Conservation (phyloP, 2,113 vertebrate genomes). For the Piliocolobus tephrosceles region DNA sequence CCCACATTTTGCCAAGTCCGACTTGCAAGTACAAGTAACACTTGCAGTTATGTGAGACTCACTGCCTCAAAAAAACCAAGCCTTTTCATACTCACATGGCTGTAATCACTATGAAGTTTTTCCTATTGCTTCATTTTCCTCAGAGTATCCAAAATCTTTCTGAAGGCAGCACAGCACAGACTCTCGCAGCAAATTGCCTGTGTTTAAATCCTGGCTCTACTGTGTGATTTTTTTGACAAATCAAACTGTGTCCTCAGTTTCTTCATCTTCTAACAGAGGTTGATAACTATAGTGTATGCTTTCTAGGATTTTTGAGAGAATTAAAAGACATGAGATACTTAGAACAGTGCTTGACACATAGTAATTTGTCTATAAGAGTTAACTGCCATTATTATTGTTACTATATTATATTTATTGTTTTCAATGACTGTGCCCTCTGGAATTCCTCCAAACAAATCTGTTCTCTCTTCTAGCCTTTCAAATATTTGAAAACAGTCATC, state of each 20-base stretch:
- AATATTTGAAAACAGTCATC: conserved; percentile 23
- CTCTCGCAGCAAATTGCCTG: not conserved
- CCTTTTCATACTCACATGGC: not conserved
- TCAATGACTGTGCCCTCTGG: not conserved
- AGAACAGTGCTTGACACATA: not conserved
- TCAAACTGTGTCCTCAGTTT: conserved; percentile 18
- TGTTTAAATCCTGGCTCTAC: not conserved
- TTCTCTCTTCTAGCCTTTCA: not conserved
- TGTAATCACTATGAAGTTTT: not conserved
- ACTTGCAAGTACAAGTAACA: not conserved
- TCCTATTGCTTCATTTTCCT: not conserved
- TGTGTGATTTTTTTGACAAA: not conserved
- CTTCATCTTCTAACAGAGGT: conserved; percentile 25
- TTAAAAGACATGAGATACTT: not conserved
- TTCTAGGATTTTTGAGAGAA: not conserved
- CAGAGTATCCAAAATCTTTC: not conserved
- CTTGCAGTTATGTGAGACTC: not conserved
- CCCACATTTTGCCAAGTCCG: not conserved
- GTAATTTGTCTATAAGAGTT: not conserved
- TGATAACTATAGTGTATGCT: not conserved
- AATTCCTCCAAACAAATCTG: not conserved
- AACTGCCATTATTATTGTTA: not conserved
- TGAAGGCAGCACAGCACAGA: not conserved
- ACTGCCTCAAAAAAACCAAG: not conserved
- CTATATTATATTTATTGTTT: not conserved